These are phyloP conservation scores for Monopis laevigella DNA, from an alignment of 2,888 invertebrate genomes.

Conservation along the genomic window DNA sequence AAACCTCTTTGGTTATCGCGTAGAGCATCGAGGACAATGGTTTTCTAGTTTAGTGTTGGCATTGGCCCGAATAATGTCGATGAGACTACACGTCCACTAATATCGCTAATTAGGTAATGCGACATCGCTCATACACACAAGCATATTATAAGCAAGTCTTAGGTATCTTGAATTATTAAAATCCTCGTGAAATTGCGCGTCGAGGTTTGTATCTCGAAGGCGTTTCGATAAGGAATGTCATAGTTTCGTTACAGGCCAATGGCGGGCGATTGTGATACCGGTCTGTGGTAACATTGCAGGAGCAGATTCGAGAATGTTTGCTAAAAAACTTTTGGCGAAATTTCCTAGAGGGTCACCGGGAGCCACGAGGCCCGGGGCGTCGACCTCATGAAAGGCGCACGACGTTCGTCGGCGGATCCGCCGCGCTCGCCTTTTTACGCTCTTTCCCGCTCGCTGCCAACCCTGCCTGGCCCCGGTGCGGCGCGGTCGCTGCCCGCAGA, in stretches of 20 bases:
- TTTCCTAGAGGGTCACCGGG: constrained; percentile 32
- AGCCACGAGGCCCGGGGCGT: constrained; percentile 43
- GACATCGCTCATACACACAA: too few relatives aligned
- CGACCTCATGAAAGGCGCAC: constrained; percentile 62
- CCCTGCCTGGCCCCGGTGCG: constrained; percentile 51
- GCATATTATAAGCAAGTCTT: too few relatives aligned
- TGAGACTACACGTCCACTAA: constrained; percentile 50
- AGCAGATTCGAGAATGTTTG: too few relatives aligned
- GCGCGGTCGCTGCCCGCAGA: constrained; percentile 63
- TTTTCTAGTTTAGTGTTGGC: constrained; percentile 64
- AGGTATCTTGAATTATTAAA: too few relatives aligned
- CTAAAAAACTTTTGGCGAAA: too few relatives aligned
- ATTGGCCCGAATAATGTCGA: constrained; percentile 63
- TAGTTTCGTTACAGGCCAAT: too few relatives aligned
- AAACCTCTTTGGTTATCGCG: constrained; percentile 44
- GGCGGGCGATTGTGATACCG: too few relatives aligned
- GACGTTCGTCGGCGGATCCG: constrained; percentile 27
- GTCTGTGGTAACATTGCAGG: too few relatives aligned
- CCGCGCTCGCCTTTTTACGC: constrained; percentile 62
- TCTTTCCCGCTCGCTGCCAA: constrained; percentile 52
- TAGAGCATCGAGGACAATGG: constrained; percentile 65
- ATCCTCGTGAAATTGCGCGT: too few relatives aligned
- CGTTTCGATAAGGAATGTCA: too few relatives aligned
- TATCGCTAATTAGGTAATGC: constrained; percentile 1
- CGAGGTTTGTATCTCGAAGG: too few relatives aligned